A percentile compares a stretch with the other conserved stretches of the same genome.
Evolutionary conservation across 2,797 vertebrate species (phyloP).

Genomic region (Pantherophis alleghaniensis): DNA sequence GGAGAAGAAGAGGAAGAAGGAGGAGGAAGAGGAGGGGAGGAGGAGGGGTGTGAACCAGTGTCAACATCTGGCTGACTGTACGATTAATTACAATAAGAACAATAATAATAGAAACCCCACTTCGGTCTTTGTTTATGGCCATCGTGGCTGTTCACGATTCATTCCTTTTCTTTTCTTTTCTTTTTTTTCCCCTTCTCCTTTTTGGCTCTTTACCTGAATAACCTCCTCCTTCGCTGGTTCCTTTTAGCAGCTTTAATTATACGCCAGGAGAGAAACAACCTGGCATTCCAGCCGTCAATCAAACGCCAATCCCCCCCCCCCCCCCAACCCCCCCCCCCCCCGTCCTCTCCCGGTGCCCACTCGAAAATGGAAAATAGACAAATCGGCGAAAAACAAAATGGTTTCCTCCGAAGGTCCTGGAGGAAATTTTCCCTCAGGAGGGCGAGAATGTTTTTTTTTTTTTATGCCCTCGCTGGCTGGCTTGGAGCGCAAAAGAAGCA

Average conservation of each 20-base stretch:
- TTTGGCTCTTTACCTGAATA: slow-evolving; percentile 23
- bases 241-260: slow-evolving; percentile 37
- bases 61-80: too few relatives aligned
- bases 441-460: too few relatives aligned
- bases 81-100: too few relatives aligned
- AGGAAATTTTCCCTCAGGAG: background rate
- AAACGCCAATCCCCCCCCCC: background rate
- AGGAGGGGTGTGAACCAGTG: too few relatives aligned
- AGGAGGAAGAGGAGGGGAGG: too few relatives aligned
- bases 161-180: background rate
- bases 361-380: background rate
- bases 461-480: too few relatives aligned
- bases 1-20: too few relatives aligned
- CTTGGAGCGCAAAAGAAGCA: background rate
- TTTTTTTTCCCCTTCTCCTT: background rate
- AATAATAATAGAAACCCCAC: too few relatives aligned
- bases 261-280: slow-evolving; percentile 9
- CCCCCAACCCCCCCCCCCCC: background rate
- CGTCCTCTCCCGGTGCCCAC: background rate
- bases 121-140: too few relatives aligned
- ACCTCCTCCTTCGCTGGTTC: slow-evolving; percentile 7
- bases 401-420: background rate
- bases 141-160: background rate
- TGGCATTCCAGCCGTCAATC: slow-evolving; percentile 5
- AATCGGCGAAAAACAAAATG: background rate